A percentile compares a stretch with the other conserved stretches of the same genome.
Evolutionary conservation across 2,113 vertebrate species (phyloP).

Genomic region (Paracanthobrama guichenoti): DNA sequence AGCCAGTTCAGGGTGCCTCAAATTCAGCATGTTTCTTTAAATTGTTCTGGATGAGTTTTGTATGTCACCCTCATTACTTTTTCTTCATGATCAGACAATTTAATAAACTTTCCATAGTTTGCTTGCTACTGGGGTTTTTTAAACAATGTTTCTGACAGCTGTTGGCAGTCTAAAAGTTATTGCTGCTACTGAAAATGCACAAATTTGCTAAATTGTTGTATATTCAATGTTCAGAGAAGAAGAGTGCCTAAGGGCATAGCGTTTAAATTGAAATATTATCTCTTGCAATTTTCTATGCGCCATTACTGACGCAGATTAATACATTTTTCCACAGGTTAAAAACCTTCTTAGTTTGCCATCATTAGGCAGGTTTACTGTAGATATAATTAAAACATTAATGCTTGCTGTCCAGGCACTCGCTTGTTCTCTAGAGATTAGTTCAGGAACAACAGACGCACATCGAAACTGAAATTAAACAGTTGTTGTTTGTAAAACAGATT

Average conservation of each 20-base stretch:
- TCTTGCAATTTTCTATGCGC: neutral
- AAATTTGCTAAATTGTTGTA: neutral
- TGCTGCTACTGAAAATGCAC: neutral
- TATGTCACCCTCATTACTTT: conserved; percentile 4
- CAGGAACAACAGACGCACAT: neutral
- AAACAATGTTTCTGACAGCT: conserved; percentile 1
- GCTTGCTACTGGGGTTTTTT: conserved; percentile 9
- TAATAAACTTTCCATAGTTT: neutral
- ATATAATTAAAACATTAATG: neutral
- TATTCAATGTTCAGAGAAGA: neutral
- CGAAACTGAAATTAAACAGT: conserved; percentile 5
- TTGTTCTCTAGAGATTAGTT: neutral
- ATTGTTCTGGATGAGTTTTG: neutral
- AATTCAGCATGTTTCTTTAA: conserved; percentile 25
- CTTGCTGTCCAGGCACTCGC: neutral
- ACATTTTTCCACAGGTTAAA: neutral
- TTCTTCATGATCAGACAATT: conserved; percentile 14
- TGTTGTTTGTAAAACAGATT: conserved; percentile 4
- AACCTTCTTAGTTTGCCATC: neutral
- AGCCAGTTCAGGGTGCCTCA: neutral
- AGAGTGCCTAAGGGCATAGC: neutral
- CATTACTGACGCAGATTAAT: conserved; percentile 23
- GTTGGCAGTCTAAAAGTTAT: conserved; percentile 3
- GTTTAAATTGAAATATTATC: conserved; percentile 12
- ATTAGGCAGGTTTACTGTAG: neutral